Base-by-base conservation (phyloP, 2,797 vertebrate species). In the Brachyalestes nurse region DNA sequence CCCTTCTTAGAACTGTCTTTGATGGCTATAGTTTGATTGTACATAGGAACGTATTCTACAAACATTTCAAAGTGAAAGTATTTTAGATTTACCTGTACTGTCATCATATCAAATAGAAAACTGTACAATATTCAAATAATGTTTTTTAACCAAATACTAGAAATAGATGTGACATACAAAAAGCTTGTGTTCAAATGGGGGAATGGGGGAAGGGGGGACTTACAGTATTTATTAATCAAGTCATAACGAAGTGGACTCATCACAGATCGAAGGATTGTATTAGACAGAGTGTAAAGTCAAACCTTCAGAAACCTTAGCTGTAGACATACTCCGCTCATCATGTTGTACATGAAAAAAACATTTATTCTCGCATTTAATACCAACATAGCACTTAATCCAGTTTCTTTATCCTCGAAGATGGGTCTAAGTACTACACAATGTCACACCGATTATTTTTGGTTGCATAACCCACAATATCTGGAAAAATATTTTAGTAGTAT, bases 71-170 rank as follows among this genome's bases (percentile, higher is more conserved):
- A 75, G 75, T 80, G 88, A 90, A 88, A 92, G 79, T 87, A 85
- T 86, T 86, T 88, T 86, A 87, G 74, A 81, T 73, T 85, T 75
- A 84, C 82, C 77, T 82, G 80, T 86, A 83, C 74, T 66, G 81
- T 82, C 81, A 73, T 45, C 75, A 82, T 84, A 84, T 84, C 85
- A 83, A 81, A 76, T 80, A 82, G 70, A 76, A 79, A 81, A 72
- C 69, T 78, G 80, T 84, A 85, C 83, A 81, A 80, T 82, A 77
- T 76, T 83, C 77, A 78, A 77, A 83, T 94, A 91, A 93, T 92
- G 65, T 86, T 91, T 93, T 28, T 93, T 94, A 91, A 94, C 94
- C 92, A 94, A 94, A 94, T 94, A 94, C 90, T 89, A 92, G 89
- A 93, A 87, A 89, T 93, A 92, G 92, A 89, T 91, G 91, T 85